These are phyloP conservation scores for Glossophaga mutica DNA, from an alignment of 2,797 vertebrate genomes.

Conservation along the genomic window DNA sequence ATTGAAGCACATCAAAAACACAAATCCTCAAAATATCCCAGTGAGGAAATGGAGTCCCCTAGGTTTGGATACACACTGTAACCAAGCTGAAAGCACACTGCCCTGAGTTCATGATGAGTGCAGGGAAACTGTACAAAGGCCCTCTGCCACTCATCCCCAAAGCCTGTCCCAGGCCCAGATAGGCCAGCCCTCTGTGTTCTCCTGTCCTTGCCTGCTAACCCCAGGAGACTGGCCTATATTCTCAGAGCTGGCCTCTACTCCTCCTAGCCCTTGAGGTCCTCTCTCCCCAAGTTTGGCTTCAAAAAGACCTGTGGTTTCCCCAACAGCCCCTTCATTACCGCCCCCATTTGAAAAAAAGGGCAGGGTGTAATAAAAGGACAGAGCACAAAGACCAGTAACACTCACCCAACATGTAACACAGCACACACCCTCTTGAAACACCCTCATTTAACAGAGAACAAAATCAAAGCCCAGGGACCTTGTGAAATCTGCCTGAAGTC, in stretches of 20 bases:
- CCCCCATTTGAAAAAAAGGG: not conserved
- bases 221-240: not conserved
- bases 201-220: not conserved
- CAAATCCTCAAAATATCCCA: conserved; percentile 46
- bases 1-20: conserved; percentile 30
- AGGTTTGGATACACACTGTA: not conserved
- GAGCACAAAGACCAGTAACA: not conserved
- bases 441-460: not conserved
- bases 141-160: not conserved
- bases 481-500: not conserved
- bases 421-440: not conserved
- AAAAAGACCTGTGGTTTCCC: not conserved
- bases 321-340: not conserved
- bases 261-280: not conserved
- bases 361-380: not conserved
- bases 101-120: not conserved
- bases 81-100: not conserved
- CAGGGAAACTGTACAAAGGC: not conserved
- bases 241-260: not conserved
- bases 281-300: not conserved
- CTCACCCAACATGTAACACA: not conserved
- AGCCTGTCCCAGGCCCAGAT: not conserved
- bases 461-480: not conserved
- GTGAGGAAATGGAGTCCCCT: not conserved
- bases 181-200: not conserved